These are phyloP conservation scores for Aplidium turbinatum DNA, from an alignment of 23 tunicate species.

Conservation along the genomic window DNA sequence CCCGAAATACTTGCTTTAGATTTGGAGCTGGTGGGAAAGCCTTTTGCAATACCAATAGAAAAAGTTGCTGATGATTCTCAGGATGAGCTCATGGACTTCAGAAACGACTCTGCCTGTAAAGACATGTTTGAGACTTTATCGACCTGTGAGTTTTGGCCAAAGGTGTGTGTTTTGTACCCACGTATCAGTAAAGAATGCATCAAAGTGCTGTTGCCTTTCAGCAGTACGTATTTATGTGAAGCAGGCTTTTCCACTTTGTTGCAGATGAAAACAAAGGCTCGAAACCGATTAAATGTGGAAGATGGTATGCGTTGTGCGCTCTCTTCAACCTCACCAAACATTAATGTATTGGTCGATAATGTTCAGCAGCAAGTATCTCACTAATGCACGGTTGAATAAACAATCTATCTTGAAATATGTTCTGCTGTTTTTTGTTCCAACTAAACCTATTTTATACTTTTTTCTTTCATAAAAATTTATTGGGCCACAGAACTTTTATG, in stretches of 20 bases:
- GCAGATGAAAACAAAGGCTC: constrained; percentile 38
- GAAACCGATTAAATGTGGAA: constrained; percentile 26
- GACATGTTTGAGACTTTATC: constrained; percentile 35
- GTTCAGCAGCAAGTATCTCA: constrained; percentile 61
- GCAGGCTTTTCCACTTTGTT: constrained; percentile 61
- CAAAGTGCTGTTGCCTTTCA: constrained; percentile 55
- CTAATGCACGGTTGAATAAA: constrained; percentile 49
- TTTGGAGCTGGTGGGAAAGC: constrained; percentile 54
- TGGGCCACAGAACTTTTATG: constrained; percentile 2
- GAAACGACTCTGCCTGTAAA: constrained; percentile 39
- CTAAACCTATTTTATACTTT: background rate
- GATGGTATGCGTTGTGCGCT: constrained; percentile 31
- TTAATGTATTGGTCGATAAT: constrained; percentile 36
- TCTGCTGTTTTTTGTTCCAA: constrained; percentile 43
- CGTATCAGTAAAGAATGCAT: constrained; percentile 48
- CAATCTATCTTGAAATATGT: constrained; percentile 35
- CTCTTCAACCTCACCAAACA: constrained; percentile 24
- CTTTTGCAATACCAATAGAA: constrained; percentile 37
- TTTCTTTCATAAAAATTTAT: constrained; percentile 1
- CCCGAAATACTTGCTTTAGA: constrained; percentile 25
- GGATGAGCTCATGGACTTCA: constrained; percentile 53
- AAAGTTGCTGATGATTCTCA: constrained; percentile 35
- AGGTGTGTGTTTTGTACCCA: constrained; percentile 45
- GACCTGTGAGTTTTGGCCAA: constrained; percentile 43
- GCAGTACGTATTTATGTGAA: constrained; percentile 62